phyloP scores from a whole-genome alignment of 1,140 invertebrate genomes.

The Bombus waltoni region DNA sequence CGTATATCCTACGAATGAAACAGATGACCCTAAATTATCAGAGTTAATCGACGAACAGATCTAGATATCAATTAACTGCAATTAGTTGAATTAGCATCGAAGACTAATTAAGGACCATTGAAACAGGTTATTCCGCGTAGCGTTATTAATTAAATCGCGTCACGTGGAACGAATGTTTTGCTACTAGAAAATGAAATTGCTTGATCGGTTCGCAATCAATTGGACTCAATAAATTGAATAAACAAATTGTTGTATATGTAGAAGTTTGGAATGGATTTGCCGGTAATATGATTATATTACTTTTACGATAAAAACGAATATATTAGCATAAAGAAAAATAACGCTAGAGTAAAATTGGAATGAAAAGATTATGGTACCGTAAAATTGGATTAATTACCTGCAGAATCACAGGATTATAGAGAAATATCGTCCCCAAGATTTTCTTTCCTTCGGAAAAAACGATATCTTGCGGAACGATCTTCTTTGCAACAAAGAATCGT shows the following conservation, averaged over 20 bases:
- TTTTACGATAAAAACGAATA: no score
- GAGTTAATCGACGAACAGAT: neutral
- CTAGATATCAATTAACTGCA: conserved; percentile 26
- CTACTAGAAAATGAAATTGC: neutral
- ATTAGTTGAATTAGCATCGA: conserved; percentile 23
- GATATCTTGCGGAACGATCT: no score
- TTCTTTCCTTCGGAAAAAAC: no score
- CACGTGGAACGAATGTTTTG: conserved; percentile 13
- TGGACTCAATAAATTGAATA: neutral
- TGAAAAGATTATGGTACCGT: no score
- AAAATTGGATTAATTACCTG: no score
- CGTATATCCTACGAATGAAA: neutral
- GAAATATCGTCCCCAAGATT: no score
- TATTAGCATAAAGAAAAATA: no score
- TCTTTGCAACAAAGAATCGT: no score
- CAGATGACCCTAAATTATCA: neutral
- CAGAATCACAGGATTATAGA: no score
- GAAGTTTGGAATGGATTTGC: neutral
- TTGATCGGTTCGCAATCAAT: neutral
- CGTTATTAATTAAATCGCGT: conserved; percentile 19
- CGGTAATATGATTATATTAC: no score
- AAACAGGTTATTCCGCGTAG: neutral
- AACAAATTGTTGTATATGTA: neutral
- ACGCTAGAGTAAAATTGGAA: no score
- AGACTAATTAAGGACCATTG: conserved; percentile 12